These are phyloP conservation scores for Pseudomyrmex pallidus DNA, from an alignment of 1,140 invertebrate genomes.

Conservation along the genomic window DNA sequence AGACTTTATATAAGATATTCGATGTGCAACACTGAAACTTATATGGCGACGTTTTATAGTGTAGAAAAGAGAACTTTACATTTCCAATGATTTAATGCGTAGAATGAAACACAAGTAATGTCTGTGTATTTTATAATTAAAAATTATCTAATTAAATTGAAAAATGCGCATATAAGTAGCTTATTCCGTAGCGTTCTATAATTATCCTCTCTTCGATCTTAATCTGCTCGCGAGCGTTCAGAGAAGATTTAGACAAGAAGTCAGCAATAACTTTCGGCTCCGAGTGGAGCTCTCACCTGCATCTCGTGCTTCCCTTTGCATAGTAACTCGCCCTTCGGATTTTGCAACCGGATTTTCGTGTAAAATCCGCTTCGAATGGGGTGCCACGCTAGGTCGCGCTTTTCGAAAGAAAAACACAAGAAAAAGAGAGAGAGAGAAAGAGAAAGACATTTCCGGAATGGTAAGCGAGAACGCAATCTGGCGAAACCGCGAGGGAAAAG, in stretches of 20 bases:
- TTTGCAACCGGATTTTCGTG: not conserved
- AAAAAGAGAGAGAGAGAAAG: too few species aligned
- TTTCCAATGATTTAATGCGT: not conserved
- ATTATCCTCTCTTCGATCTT: constrained; percentile 39
- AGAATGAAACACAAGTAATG: not conserved
- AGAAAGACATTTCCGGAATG: constrained; percentile 39
- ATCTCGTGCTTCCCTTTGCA: constrained; percentile 32
- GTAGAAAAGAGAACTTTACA: not conserved
- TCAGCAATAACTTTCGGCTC: constrained; percentile 37
- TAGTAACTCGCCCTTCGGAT: constrained; percentile 21
- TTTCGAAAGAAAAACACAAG: constrained; percentile 13
- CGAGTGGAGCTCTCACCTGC: constrained; percentile 1
- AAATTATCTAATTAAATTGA: not conserved
- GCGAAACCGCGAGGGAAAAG: constrained; percentile 1
- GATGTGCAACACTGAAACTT: not conserved
- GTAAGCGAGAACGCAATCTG: constrained; percentile 38
- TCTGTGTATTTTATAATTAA: constrained; percentile 25
- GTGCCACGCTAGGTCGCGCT: constrained; percentile 17
- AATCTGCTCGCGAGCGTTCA: constrained; percentile 43
- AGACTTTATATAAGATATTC: constrained; percentile 30
- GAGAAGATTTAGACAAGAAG: constrained; percentile 45
- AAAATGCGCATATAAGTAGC: not conserved
- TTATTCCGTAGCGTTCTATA: not conserved
- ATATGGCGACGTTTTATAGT: too few species aligned
- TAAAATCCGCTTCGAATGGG: constrained; percentile 48